phyloP scores from a whole-genome alignment of 2,113 vertebrate species.

The Hippocampus barbouri region DNA sequence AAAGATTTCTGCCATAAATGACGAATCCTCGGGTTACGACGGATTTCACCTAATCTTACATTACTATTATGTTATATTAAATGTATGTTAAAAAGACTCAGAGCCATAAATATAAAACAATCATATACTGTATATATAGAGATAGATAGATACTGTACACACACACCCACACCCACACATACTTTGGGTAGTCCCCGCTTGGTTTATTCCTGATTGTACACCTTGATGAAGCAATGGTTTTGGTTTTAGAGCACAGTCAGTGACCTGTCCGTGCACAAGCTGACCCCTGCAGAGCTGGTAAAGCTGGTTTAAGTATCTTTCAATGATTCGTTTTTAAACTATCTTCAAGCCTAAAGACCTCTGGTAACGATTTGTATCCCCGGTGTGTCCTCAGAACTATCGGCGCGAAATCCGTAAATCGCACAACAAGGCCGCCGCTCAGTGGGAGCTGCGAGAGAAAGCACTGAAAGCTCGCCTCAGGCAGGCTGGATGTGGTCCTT shows the following conservation, averaged over 20 bases:
- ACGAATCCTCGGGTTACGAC: neutral
- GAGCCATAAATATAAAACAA: too few relatives aligned
- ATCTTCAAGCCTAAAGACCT: neutral
- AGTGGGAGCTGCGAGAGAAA: constrained; percentile 85
- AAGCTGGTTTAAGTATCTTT: constrained; percentile 30
- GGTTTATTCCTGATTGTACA: neutral
- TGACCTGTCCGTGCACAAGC: constrained; percentile 83
- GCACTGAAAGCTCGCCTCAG: constrained; percentile 71
- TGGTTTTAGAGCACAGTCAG: constrained; percentile 79
- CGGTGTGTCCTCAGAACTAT: constrained; percentile 62
- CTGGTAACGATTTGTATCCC: too few relatives aligned
- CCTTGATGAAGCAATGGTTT: neutral
- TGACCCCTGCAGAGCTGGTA: constrained; percentile 85
- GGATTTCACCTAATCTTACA: neutral
- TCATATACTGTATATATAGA: too few relatives aligned
- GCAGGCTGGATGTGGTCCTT: constrained; percentile 51
- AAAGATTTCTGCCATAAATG: neutral
- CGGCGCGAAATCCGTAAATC: constrained; percentile 89
- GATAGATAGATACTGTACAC: too few relatives aligned
- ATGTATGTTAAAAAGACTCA: neutral
- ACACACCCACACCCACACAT: too few relatives aligned
- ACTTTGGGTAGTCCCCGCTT: neutral
- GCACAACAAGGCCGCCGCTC: constrained; percentile 79
- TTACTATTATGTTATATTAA: neutral
- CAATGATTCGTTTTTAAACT: neutral